These are phyloP conservation scores for Lasioglossum lativentre DNA, from an alignment of 2,888 invertebrate genomes.

Conservation along the genomic window DNA sequence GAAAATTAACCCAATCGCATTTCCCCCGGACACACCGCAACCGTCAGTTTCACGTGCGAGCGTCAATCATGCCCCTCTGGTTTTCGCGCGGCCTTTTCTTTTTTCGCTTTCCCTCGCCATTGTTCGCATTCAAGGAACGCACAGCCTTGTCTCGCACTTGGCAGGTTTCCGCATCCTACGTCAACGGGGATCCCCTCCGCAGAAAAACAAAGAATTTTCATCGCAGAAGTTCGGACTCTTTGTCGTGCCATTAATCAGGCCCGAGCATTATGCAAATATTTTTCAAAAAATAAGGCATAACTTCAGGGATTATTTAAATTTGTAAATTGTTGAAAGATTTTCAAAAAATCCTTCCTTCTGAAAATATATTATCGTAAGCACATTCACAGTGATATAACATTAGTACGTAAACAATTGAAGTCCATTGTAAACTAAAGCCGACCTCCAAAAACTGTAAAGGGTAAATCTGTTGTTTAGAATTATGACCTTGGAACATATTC, in stretches of 20 bases:
- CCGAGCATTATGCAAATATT: background rate
- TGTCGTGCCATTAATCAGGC: background rate
- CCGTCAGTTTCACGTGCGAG: slow-evolving; percentile 16
- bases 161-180: slow-evolving; percentile 1
- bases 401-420: no score
- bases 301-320: background rate
- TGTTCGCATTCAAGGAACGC: slow-evolving; percentile 6
- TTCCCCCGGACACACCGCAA: slow-evolving; percentile 13
- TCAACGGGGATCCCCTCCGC: no score
- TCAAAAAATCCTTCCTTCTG: background rate
- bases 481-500: no score
- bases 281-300: background rate
- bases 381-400: no score
- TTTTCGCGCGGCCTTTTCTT: background rate
- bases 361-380: no score
- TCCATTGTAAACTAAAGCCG: no score
- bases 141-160: background rate
- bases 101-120: background rate
- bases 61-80: slow-evolving; percentile 19
- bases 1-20: slow-evolving; percentile 31
- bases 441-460: no score
- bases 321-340: background rate
- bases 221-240: background rate
- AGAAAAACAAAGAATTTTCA: background rate
- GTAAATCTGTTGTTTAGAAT: no score